Base-by-base conservation (phyloP, 2,113 vertebrate genomes). In the Propithecus coquereli region DNA sequence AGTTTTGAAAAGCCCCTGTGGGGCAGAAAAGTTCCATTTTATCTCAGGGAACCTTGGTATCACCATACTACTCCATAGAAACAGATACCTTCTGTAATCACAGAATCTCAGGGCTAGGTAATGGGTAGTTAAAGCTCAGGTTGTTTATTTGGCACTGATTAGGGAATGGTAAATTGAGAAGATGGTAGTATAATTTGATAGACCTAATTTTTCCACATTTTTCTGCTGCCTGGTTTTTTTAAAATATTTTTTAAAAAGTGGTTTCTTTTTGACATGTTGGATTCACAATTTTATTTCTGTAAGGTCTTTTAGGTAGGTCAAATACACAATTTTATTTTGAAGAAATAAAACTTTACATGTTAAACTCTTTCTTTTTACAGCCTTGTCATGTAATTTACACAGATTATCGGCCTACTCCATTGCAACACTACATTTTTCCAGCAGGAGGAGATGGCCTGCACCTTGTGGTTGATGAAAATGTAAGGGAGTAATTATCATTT, bases 341-440 rank as follows among this genome's bases (percentile, higher is more conserved):
- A 74, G 43, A 79, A 88, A 57, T 82, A 66, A 66, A 92, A 17
- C 52, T 77, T 32, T 61, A 40, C 27, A 6, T 68, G 32, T 27
- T n/a, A 57, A 50, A 79, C 54, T 80, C 3, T 92, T 89, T 85
- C 0, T 94, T 91, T 97, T 86, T 94, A 45, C 87, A 99, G 99
- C 99, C 99, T 3, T 99, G 99, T 94, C 99, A 99, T 63, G 99
- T 99, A 47, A 99, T 99, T 96, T 99, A 99, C 96, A 99, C 99
- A 3, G 99, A 99, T 93, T 99, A 99, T 97, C 98, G 99, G 14
- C 99, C 99, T 16, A 99, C 99, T 97, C 99, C 99, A 0, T 98
- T 99, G 98, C 99, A 99, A 32, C 99, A 99, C 98, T 99, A 99
- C 97, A 98, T 99, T 94, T 99, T 99, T 96, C 99, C 99, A 98